Percentiles rank a stretch among this genome's conserved stretches.
Evolutionary conservation across 2,797 vertebrate genomes (phyloP).

Genomic region (Tapirus indicus): DNA sequence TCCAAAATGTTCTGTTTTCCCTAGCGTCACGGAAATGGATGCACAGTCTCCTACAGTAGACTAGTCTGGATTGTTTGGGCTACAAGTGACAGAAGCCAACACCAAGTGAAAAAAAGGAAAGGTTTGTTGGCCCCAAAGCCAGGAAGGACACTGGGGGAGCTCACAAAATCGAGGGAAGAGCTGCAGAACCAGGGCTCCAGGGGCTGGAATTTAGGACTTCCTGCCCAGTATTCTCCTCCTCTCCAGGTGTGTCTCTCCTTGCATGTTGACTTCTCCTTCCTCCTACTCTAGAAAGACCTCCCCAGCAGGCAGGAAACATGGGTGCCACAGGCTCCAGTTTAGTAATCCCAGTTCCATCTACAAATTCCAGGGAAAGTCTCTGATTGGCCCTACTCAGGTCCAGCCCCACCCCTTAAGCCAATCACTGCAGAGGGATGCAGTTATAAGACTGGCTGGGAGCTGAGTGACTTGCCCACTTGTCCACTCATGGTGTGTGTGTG

Average conservation of each 20-base stretch:
- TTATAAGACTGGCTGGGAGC: background rate
- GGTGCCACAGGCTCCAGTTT: background rate
- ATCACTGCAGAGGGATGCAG: background rate
- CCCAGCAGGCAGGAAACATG: background rate
- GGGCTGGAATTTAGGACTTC: background rate
- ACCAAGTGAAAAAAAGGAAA: background rate
- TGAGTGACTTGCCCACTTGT: background rate
- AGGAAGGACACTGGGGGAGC: background rate
- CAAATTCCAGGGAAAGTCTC: conserved; percentile 18
- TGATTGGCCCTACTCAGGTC: conserved; percentile 29
- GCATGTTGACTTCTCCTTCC: background rate
- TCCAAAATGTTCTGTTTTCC: background rate
- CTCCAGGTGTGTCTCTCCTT: background rate
- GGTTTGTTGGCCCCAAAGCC: background rate
- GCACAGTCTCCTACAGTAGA: background rate
- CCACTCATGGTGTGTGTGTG: background rate
- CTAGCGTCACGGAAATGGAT: background rate
- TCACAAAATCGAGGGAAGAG: background rate
- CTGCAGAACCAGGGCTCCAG: background rate
- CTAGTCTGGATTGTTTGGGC: conserved; percentile 4
- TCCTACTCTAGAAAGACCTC: background rate
- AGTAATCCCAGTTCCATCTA: background rate
- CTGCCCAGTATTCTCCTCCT: background rate
- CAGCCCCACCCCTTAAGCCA: conserved; percentile 1
- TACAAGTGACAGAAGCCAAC: background rate